These are phyloP conservation scores for Eupsilia transversa DNA, from an alignment of 2,888 invertebrate species.

Conservation along the genomic window DNA sequence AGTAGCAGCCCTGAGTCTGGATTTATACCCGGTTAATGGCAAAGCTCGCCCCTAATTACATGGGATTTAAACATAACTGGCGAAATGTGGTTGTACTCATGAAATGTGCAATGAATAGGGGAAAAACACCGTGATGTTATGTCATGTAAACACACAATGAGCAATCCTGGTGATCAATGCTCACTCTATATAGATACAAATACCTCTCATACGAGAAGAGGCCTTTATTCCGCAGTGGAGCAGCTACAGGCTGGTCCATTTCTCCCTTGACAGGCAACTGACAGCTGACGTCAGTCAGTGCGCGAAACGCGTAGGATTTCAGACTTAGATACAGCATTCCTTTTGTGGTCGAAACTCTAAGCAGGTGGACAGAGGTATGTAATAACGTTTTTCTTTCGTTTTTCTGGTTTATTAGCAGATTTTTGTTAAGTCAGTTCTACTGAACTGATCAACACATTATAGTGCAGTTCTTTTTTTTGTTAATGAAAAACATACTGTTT, in stretches of 20 bases:
- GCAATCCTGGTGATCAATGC: not conserved
- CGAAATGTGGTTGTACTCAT: too few species aligned
- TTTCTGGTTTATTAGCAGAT: not conserved
- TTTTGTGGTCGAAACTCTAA: slow-evolving; percentile 7
- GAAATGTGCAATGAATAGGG: too few species aligned
- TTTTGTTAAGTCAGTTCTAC: not conserved
- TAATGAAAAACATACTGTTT: not conserved
- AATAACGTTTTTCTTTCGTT: slow-evolving; percentile 22
- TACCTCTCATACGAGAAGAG: not conserved
- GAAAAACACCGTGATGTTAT: too few species aligned
- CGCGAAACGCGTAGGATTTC: slow-evolving; percentile 23
- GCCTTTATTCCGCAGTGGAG: not conserved
- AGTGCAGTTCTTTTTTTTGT: not conserved
- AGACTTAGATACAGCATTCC: slow-evolving; percentile 13
- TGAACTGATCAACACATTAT: not conserved
- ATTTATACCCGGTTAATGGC: not conserved
- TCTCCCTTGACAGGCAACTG: slow-evolving; percentile 1
- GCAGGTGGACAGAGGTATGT: slow-evolving; percentile 27
- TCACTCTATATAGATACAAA: not conserved
- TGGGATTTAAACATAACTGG: not conserved
- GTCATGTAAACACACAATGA: not conserved
- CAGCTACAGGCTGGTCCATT: not conserved
- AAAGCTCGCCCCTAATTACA: not conserved
- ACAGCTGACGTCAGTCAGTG: slow-evolving; percentile 9
- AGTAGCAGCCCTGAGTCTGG: not conserved